A percentile compares a stretch with the other conserved stretches of the same genome.
Evolutionary conservation across 2,888 invertebrate genomes (phyloP).

Genomic region (Allygus modestus): DNA sequence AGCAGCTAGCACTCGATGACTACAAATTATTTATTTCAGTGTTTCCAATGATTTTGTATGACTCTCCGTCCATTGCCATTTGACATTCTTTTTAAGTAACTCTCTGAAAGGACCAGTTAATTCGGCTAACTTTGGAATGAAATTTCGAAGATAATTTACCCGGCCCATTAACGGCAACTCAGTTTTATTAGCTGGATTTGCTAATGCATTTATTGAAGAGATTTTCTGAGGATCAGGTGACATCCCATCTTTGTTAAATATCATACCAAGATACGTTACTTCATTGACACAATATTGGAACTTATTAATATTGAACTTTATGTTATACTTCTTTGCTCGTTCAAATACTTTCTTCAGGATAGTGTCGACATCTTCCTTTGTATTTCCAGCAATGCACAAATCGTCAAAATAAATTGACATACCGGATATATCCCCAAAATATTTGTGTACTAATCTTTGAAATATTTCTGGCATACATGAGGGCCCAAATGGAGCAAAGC

Average conservation of each 20-base stretch:
- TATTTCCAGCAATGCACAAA: constrained; percentile 55
- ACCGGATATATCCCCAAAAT: constrained; percentile 42
- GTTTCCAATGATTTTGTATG: background rate
- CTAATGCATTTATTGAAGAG: background rate
- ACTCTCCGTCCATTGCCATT: constrained; percentile 28
- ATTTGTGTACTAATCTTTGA: constrained; percentile 19
- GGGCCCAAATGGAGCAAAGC: constrained; percentile 16
- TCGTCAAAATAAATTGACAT: constrained; percentile 60
- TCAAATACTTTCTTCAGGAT: constrained; percentile 14
- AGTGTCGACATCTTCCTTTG: constrained; percentile 20
- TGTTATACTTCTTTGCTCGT: constrained; percentile 17
- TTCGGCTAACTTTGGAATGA: constrained; percentile 11
- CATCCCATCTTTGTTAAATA: constrained; percentile 39
- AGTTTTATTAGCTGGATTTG: constrained; percentile 6
- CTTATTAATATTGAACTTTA: constrained; percentile 23
- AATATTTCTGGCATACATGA: constrained; percentile 43
- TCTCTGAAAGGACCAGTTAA: constrained; percentile 15
- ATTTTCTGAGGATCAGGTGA: constrained; percentile 17
- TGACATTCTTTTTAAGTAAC: constrained; percentile 15
- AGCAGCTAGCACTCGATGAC: constrained; percentile 17
- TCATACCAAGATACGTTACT: constrained; percentile 20
- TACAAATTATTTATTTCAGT: constrained; percentile 15
- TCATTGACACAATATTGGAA: constrained; percentile 18
- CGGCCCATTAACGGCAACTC: background rate
- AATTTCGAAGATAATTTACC: constrained; percentile 21